These are phyloP conservation scores for Platichthys flesus DNA, from an alignment of 2,113 vertebrate species.

Conservation along the genomic window DNA sequence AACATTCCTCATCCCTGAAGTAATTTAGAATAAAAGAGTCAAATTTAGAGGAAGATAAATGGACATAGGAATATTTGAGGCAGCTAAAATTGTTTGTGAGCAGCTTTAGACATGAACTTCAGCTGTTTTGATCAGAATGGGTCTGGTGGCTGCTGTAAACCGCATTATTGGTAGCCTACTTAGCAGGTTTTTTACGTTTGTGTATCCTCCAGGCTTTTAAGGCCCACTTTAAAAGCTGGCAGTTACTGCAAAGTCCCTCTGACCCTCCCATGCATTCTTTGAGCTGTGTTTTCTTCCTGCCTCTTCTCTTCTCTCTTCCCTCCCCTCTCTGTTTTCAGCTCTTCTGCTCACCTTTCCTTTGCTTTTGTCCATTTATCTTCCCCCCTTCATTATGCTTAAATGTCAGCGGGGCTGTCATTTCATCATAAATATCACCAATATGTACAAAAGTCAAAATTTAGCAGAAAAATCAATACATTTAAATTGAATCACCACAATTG, in stretches of 20 bases:
- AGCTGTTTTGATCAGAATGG: conserved; percentile 26
- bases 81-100: background rate
- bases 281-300: conserved; percentile 13
- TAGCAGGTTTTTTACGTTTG: conserved; percentile 50
- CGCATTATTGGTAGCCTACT: conserved; percentile 40
- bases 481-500: background rate
- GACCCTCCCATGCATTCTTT: conserved; percentile 44
- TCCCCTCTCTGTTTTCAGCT: conserved; percentile 10
- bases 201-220: conserved; percentile 43
- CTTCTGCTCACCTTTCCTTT: background rate
- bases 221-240: conserved; percentile 34
- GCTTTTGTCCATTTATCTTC: background rate
- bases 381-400: background rate
- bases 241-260: conserved; percentile 34
- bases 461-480: background rate
- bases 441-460: background rate
- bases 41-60: background rate
- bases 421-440: background rate
- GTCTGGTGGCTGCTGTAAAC: conserved; percentile 52
- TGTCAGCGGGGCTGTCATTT: background rate
- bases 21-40: conserved; percentile 18
- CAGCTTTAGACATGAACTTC: conserved; percentile 23
- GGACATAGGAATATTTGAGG: conserved; percentile 1
- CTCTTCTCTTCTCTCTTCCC: background rate
- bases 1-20: conserved; percentile 37